These are phyloP conservation scores for Pogoniulus pusillus DNA, from an alignment of 2,797 vertebrate genomes.

Conservation along the genomic window DNA sequence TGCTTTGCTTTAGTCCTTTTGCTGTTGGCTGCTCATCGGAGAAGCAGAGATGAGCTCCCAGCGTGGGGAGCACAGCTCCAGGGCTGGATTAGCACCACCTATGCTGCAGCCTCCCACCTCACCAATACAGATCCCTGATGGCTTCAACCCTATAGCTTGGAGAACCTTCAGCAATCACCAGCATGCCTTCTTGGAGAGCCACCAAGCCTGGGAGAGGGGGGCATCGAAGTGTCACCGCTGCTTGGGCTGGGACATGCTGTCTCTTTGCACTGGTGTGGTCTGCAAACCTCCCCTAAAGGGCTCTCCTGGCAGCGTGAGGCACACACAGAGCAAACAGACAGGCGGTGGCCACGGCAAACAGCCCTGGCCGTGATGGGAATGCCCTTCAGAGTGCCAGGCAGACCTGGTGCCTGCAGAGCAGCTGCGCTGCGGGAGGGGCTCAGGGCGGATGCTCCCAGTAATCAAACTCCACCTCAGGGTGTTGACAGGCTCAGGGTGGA, in stretches of 20 bases:
- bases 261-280: neutral
- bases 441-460: neutral
- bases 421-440: neutral
- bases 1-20: neutral
- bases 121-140: rapidly evolving
- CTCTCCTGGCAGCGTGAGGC: rapidly evolving
- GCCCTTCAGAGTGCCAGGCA: neutral
- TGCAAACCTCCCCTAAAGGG: neutral
- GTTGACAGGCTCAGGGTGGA: too few species aligned
- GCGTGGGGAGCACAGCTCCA: neutral
- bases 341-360: neutral
- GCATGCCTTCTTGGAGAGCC: neutral
- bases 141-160: neutral
- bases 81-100: neutral
- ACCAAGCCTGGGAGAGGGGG: neutral
- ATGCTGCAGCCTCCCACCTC: neutral
- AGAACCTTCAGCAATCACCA: neutral
- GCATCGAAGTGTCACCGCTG: neutral
- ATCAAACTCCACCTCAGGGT: neutral
- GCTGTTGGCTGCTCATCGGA: neutral
- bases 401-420: neutral
- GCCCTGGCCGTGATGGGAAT: rapidly evolving
- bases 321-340: neutral
- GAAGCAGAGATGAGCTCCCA: neutral
- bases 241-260: neutral